A percentile compares a stretch with the other conserved stretches of the same genome.
Conservation (phyloP, 1,140 invertebrate genomes). For the Acromyrmex charruanus region DNA sequence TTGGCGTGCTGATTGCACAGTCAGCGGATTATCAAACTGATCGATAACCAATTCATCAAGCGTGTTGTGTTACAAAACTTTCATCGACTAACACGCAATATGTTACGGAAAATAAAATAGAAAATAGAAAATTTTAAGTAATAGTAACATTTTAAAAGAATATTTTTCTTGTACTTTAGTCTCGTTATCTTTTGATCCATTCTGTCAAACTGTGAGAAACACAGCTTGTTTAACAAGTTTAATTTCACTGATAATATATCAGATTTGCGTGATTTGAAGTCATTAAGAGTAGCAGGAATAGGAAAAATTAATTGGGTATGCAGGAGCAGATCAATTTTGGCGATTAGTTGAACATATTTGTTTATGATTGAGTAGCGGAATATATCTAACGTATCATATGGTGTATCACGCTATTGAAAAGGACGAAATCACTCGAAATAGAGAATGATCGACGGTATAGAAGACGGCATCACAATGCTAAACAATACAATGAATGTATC, state of each 20-base stretch:
- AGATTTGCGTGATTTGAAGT: background rate
- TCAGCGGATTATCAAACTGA: constrained; percentile 44
- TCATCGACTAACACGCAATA: background rate
- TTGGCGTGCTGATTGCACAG: constrained; percentile 57
- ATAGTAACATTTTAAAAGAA: background rate
- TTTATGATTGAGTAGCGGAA: background rate
- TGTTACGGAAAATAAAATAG: background rate
- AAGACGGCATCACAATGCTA: constrained; percentile 47
- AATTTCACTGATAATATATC: background rate
- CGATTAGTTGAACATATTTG: background rate
- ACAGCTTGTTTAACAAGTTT: background rate
- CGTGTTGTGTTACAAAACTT: constrained; percentile 11
- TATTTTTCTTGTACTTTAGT: background rate
- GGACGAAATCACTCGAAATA: constrained; percentile 36
- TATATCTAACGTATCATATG: background rate
- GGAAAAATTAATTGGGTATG: background rate
- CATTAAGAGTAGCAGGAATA: background rate
- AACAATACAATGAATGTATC: constrained; percentile 58
- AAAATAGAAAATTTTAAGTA: background rate
- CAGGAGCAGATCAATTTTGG: background rate
- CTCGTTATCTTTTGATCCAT: background rate
- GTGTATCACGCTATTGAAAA: constrained; percentile 23
- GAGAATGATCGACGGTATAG: constrained; percentile 37
- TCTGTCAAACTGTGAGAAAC: background rate
- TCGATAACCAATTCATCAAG: constrained; percentile 59